Conservation (phyloP, 2,888 invertebrate species). For the Pocota personata region DNA sequence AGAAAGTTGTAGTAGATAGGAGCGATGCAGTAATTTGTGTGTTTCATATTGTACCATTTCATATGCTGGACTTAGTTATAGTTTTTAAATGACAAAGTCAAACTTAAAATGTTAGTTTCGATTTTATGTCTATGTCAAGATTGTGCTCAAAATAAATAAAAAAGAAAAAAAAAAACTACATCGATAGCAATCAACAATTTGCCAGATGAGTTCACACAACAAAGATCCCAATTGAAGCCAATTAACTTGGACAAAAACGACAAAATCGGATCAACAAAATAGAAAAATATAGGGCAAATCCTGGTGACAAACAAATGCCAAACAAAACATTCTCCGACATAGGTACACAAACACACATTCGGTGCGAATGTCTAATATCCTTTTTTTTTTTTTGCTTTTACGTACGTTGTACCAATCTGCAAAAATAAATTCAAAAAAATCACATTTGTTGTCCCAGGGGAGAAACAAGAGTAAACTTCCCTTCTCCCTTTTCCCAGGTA, state of each 20-base stretch:
- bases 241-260: conserved; percentile 39
- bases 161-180: neutral
- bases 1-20: too few species aligned
- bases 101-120: too few species aligned
- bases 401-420: conserved; percentile 1
- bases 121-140: too few species aligned
- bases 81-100: too few species aligned
- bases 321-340: conserved; percentile 33
- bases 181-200: conserved; percentile 43
- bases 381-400: conserved; percentile 5
- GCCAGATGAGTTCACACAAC: conserved; percentile 40
- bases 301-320: conserved; percentile 32
- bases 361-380: neutral
- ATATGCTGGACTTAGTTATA: too few species aligned
- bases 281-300: conserved; percentile 39
- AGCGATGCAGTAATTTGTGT: too few species aligned
- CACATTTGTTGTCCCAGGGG: conserved; percentile 48
- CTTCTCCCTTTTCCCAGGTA: conserved; percentile 25
- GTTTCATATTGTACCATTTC: too few species aligned
- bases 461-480: conserved; percentile 11
- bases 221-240: conserved; percentile 33
- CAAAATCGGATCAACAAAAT: conserved; percentile 47
- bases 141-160: too few species aligned
- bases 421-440: conserved; percentile 47
- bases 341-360: neutral